phyloP scores from a whole-genome alignment of 2,888 invertebrate species.

The Embidobia sp. region DNA sequence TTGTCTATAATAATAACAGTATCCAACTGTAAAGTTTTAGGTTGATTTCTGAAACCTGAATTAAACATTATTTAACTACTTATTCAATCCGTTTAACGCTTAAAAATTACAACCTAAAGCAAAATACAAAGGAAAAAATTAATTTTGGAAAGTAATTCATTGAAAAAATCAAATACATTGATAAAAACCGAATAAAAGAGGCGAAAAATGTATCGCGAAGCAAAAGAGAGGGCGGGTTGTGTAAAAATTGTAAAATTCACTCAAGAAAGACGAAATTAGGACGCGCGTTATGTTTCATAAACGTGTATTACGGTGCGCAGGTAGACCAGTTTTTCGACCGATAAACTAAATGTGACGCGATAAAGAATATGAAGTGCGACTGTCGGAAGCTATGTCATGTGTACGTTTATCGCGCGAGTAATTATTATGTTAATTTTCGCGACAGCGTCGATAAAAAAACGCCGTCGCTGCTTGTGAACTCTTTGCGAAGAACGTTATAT shows the following conservation, averaged over 20 bases:
- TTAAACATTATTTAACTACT: no score
- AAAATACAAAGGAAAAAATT: no score
- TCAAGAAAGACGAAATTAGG: conserved; percentile 31
- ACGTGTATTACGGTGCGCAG: conserved; percentile 37
- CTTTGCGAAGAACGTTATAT: neutral
- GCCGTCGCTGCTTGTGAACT: conserved; percentile 11
- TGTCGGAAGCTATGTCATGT: conserved; percentile 61
- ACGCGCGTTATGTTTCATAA: conserved; percentile 47
- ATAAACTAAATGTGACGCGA: conserved; percentile 65
- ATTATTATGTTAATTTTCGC: conserved; percentile 64
- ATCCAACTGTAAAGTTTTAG: no score
- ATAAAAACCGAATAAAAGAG: no score
- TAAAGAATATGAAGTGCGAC: conserved; percentile 62
- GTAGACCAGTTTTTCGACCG: conserved; percentile 65
- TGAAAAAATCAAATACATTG: no score
- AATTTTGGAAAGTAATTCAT: no score
- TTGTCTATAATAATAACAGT: no score
- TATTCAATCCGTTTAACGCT: no score
- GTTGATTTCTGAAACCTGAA: no score
- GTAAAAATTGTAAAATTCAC: neutral
- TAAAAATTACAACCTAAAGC: no score
- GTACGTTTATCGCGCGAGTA: conserved; percentile 61
- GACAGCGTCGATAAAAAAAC: conserved; percentile 55
- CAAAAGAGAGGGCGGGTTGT: no score
- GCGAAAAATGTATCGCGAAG: no score